Conservation (phyloP, 2,797 vertebrate genomes). For the Amazonetta brasiliensis region DNA sequence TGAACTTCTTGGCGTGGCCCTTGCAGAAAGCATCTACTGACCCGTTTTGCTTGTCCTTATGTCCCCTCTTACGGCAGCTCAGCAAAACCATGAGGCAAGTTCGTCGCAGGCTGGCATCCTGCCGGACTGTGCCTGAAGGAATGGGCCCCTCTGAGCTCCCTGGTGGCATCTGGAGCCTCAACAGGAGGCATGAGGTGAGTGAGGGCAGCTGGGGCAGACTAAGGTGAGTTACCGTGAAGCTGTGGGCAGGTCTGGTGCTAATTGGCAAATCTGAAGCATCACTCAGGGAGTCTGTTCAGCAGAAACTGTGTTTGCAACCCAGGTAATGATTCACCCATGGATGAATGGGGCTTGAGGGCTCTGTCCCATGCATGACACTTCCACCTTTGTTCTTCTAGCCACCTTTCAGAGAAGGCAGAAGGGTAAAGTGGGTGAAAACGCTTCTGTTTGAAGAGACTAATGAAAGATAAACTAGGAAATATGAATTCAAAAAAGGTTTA, state of each 20-base stretch:
- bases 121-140: conserved; percentile 72
- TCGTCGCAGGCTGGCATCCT: conserved; percentile 84
- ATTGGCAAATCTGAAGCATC: neutral
- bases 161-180: conserved; percentile 74
- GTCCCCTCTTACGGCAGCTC: conserved; percentile 73
- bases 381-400: neutral
- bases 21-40: neutral
- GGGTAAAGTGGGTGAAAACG: neutral
- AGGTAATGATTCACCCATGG: accelerated
- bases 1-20: neutral
- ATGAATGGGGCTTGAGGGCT: accelerated
- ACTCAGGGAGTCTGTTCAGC: neutral
- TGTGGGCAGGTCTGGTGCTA: neutral
- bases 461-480: neutral
- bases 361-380: neutral
- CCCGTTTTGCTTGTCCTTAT: neutral
- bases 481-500: neutral
- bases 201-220: neutral
- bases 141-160: conserved; percentile 73
- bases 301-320: neutral
- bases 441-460: neutral
- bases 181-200: conserved; percentile 81
- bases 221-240: too few relatives aligned
- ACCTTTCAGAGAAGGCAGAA: neutral
- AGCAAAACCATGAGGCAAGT: conserved; percentile 83